Evolutionary conservation across 92 coral and sea anemone species (phyloP), one percentile per base, ranked within the genome.

Genomic region (Bergia sp.): DNA sequence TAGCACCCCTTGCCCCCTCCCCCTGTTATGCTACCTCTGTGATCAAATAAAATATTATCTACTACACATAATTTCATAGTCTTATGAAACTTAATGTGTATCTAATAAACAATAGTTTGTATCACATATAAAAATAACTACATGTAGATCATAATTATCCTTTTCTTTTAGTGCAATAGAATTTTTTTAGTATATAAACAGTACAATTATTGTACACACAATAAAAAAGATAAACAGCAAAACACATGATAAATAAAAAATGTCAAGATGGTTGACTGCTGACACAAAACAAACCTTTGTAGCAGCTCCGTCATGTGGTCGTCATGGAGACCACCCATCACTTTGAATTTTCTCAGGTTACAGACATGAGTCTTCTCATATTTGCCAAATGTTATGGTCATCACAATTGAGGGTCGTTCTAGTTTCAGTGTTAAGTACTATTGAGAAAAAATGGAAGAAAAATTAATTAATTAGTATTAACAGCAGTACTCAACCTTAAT

Each of bases 301-400:
- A 96, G 84, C 49, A 96, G 82, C 73, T 96, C 99, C 10, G 96
- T 95, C 99, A 96, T 96, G 82, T 96, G 96, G 58, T 94, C 95
- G 80, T 96, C 99, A 90, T 96, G 93, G 47, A 96, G 88, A 38
- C 99, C 98, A 5, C 99, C 99, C 86, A 91, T 92, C 41, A 96
- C 93, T 92, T 94, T 96, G 80, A 96, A 96, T 87, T 96, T 96
- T 61, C 95, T 95, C 82, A 96, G 91, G 88, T 96, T 96, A 84
- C 99, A 96, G 43, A 96, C 98, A 73, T 96, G 99, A 10, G 96
- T 91, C 89, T 96, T 96, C 89, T 96, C 96, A 81, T 93, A 96
- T 86, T 96, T 96, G 67, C 99, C 99, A 91, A 96, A 96, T 29
- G 98, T 96, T 77, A 94, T 88, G 3, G 79, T 91, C 78, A 91